Conservation (phyloP, 2,113 vertebrate genomes). For the Engystomops pustulosus region DNA sequence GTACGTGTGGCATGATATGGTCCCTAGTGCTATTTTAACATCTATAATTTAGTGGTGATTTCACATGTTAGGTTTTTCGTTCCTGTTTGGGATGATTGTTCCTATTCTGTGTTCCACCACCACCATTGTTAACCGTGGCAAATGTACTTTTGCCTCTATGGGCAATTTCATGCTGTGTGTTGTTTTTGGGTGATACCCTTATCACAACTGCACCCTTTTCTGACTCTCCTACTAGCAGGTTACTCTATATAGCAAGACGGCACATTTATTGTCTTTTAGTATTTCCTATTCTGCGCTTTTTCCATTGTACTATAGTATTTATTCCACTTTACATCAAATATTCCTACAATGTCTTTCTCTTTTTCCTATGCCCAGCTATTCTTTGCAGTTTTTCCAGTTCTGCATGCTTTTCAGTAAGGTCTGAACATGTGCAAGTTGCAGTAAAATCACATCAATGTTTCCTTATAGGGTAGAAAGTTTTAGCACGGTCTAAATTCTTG, state of each 20-base stretch:
- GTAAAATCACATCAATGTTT: too few relatives aligned
- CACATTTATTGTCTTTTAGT: neutral
- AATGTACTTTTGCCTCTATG: neutral
- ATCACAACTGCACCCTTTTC: neutral
- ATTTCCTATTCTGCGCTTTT: too few relatives aligned
- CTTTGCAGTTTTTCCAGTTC: too few relatives aligned
- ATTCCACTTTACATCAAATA: too few relatives aligned
- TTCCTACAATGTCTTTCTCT: too few relatives aligned
- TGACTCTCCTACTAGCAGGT: neutral
- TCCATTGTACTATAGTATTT: too few relatives aligned
- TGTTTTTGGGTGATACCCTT: neutral
- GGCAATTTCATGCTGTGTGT: neutral
- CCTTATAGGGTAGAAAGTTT: too few relatives aligned
- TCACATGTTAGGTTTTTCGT: neutral
- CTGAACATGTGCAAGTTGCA: too few relatives aligned
- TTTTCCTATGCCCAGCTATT: too few relatives aligned
- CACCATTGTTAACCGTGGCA: neutral
- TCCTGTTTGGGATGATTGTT: neutral
- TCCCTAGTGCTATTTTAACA: neutral
- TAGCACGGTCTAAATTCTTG: too few relatives aligned
- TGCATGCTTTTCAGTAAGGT: too few relatives aligned
- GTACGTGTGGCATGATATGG: slow-evolving; percentile 6
- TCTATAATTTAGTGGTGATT: neutral
- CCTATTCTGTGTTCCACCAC: neutral
- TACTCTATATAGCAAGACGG: neutral